phyloP scores from a whole-genome alignment of 2,113 vertebrate species.

The Amphiprion ocellaris region DNA sequence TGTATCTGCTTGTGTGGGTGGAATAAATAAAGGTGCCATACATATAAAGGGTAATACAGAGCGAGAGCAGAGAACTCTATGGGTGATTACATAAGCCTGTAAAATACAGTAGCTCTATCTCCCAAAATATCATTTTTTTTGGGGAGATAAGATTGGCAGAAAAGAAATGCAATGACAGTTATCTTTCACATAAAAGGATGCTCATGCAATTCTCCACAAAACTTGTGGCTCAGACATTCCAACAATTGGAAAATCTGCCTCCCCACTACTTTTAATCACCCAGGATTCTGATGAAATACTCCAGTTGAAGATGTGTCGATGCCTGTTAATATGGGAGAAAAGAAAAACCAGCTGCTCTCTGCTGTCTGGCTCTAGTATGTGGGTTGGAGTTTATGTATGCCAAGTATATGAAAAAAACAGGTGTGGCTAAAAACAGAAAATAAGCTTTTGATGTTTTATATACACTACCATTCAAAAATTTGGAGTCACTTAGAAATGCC shows the following conservation, averaged over 20 bases:
- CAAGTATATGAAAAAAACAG: too few relatives aligned
- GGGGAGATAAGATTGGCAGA: slow-evolving; percentile 62
- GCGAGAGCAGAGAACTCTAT: slow-evolving; percentile 44
- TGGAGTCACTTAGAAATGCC: too few relatives aligned
- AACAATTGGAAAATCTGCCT: slow-evolving; percentile 59
- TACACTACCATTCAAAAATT: too few relatives aligned
- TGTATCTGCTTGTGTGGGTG: slow-evolving; percentile 55
- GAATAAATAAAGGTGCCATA: slow-evolving; percentile 61
- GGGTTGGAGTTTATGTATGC: slow-evolving; percentile 2
- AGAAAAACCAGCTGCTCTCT: slow-evolving; percentile 40
- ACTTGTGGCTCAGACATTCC: slow-evolving; percentile 62
- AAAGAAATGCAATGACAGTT: slow-evolving; percentile 67
- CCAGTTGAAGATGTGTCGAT: slow-evolving; percentile 43
- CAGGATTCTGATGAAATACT: slow-evolving; percentile 71
- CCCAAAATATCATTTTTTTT: slow-evolving; percentile 67
- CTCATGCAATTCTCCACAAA: slow-evolving; percentile 63
- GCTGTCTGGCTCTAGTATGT: slow-evolving; percentile 8
- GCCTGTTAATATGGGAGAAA: slow-evolving; percentile 37
- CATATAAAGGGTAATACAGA: slow-evolving; percentile 51
- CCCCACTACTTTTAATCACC: slow-evolving; percentile 67
- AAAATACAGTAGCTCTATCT: slow-evolving; percentile 70
- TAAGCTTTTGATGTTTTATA: too few relatives aligned
- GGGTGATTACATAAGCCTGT: slow-evolving; percentile 46
- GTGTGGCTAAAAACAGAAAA: too few relatives aligned
- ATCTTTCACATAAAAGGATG: slow-evolving; percentile 67